Evolutionary conservation across 2,797 vertebrate species (phyloP), one percentile per base, ranked within the genome.

Genomic region (Lagorchestes hirsutus): DNA sequence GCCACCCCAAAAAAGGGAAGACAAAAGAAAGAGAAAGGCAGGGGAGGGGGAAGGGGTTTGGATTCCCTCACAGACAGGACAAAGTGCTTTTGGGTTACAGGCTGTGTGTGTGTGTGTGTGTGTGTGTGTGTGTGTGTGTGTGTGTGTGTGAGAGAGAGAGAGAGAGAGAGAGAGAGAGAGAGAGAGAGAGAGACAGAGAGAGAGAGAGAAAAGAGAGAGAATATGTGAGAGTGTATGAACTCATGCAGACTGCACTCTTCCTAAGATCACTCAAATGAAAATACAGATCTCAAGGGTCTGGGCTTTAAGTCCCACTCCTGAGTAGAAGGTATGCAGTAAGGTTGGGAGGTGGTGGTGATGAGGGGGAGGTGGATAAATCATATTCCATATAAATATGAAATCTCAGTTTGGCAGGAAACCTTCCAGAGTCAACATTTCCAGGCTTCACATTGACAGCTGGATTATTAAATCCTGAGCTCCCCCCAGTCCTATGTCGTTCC

Each of bases 391-490:
- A 98, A 98, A 96, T 55, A 97, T 10, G 55, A 96, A 97, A 97
- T 96, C 95, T 97, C 96, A 95, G 94, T 97, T 97, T 96, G 95
- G 90, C 95, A 97, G 97, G 96, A 97, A 97, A 98, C 90, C 54
- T 96, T 92, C 96, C 59, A 91, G 92, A 95, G 94, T 98, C 96
- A 97, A 90, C 1, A 2, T 95, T 97, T 94, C 82, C 93, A 98
- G 93, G 55, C 95, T 97, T 98, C 97, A 97, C 97, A 97, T 13
- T 96, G 98, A 98, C 97, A 98, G 97, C 59, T 97, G 92, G 92
- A 92, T 98, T 97, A 97, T 97, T 97, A 98, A 98, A 98, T 91
- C 24, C 55, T 92, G 95, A 98, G 93, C 95, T 94, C 94, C 98
- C 96, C 56, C 46, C 94, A 97, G 96, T 62, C 91, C 93, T 55